Evolutionary conservation across 2,797 vertebrate genomes (phyloP).

Genomic region (Ctenopoma multispine): DNA sequence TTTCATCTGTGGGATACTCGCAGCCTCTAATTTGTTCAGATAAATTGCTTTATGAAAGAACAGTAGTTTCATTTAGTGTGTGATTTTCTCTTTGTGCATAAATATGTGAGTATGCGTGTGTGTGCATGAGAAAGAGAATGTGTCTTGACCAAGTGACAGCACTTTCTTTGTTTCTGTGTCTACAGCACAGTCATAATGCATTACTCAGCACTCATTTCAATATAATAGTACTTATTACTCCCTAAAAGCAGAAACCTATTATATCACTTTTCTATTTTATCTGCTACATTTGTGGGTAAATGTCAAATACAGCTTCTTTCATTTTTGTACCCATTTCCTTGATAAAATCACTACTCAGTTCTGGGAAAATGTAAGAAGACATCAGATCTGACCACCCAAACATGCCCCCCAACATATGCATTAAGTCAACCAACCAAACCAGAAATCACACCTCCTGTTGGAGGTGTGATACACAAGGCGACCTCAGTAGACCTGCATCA

Average conservation of each 20-base stretch:
- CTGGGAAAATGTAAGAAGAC: too few species aligned
- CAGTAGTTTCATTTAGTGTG: slow-evolving; percentile 53
- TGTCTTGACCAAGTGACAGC: slow-evolving; percentile 19
- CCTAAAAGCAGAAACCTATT: slow-evolving; percentile 15
- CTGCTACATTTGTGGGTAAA: background rate
- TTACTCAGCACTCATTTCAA: slow-evolving; percentile 37
- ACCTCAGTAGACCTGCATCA: slow-evolving; percentile 31
- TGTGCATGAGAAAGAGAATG: slow-evolving; percentile 25
- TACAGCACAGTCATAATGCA: slow-evolving; percentile 3
- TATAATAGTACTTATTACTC: slow-evolving; percentile 13
- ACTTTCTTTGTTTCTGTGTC: slow-evolving; percentile 23
- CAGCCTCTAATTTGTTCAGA: slow-evolving; percentile 56
- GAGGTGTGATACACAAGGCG: slow-evolving; percentile 14
- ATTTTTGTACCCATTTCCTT: background rate
- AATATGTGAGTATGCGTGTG: slow-evolving; percentile 13
- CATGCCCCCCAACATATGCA: background rate
- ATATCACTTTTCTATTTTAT: background rate
- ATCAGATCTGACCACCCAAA: background rate
- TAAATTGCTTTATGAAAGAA: slow-evolving; percentile 54
- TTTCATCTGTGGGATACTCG: slow-evolving; percentile 59
- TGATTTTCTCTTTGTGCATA: slow-evolving; percentile 1
- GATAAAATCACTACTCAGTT: background rate
- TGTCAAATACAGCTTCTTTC: background rate
- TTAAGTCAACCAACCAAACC: background rate
- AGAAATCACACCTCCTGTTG: slow-evolving; percentile 14